Percentiles rank a stretch among this genome's conserved stretches.
Evolutionary conservation across 2,113 vertebrate genomes (phyloP).

Genomic region (Mus musculus): GRCm39 chr16:46311501-46312000

Average conservation of each 20-base stretch:
- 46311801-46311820: slow-evolving; percentile 13
- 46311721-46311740: not conserved
- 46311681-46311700: slow-evolving; percentile 14
- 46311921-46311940: slow-evolving; percentile 20
- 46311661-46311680: not conserved
- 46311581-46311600: not conserved
- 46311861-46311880: not conserved
- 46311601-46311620: not conserved
- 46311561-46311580: too few relatives aligned
- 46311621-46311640: not conserved
- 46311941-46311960: not conserved
- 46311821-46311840: not conserved
- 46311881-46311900: slow-evolving; percentile 34
- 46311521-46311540: not conserved
- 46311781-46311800: slow-evolving; percentile 20
- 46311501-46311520: not conserved
- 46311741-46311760: not conserved
- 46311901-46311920: slow-evolving; percentile 29
- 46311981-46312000: not conserved
- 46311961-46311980: slow-evolving; percentile 16
- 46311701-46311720: slow-evolving; percentile 29
- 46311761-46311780: slow-evolving; percentile 43
- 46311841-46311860: slow-evolving; percentile 57
- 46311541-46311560: not conserved
- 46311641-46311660: not conserved